A percentile compares a stretch with the other conserved stretches of the same genome.
These are phyloP conservation scores for Sebastes minor DNA, from an alignment of 2,797 vertebrate genomes.

Conservation along the genomic window DNA sequence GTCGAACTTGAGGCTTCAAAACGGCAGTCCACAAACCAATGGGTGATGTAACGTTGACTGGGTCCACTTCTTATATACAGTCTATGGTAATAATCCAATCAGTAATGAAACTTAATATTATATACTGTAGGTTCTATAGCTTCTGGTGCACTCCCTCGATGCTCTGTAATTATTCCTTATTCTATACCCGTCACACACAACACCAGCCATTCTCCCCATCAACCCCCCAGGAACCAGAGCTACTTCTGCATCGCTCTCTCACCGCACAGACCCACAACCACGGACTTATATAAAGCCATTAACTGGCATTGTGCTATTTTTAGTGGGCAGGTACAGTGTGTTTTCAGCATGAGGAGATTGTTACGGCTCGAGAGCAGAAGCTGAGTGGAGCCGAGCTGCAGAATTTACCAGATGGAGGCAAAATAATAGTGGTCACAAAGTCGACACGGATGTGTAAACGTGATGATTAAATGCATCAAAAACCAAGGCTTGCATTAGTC, in stretches of 20 bases:
- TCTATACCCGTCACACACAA: neutral
- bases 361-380: slow-evolving; percentile 32
- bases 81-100: neutral
- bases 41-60: fast-evolving
- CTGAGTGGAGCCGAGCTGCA: slow-evolving; percentile 14
- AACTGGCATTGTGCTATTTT: slow-evolving; percentile 71
- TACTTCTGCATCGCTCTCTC: slow-evolving; percentile 40
- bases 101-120: neutral
- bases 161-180: neutral
- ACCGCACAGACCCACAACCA: slow-evolving; percentile 48
- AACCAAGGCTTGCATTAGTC: neutral
- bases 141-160: neutral
- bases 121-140: neutral
- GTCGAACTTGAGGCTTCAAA: no score
- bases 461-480: neutral
- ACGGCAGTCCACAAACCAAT: no score
- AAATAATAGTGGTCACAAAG: neutral
- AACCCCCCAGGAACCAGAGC: slow-evolving; percentile 47
- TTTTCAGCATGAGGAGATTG: slow-evolving; percentile 55
- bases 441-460: neutral
- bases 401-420: slow-evolving; percentile 30
- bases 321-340: slow-evolving; percentile 68
- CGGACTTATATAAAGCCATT: slow-evolving; percentile 78
- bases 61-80: no score
- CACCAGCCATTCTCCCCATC: slow-evolving; percentile 16